Evolutionary conservation across 2,888 invertebrate species (phyloP).

Genomic region (Schizotus pectinicornis): DNA sequence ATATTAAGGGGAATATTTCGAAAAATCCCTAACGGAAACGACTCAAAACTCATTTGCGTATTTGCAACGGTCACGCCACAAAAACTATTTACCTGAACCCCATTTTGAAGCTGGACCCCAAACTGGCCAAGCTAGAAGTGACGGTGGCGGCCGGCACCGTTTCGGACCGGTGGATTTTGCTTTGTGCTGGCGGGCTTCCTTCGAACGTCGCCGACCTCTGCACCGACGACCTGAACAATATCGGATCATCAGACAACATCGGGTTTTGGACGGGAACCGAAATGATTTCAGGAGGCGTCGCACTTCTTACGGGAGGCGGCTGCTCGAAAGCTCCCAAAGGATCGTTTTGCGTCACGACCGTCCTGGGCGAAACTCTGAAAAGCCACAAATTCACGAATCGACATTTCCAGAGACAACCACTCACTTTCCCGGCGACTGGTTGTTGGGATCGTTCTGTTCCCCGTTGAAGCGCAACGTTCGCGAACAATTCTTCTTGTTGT

Average conservation of each 20-base stretch:
- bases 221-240: slow-evolving; percentile 64
- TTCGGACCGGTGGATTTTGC: slow-evolving; percentile 71
- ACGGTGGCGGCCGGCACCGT: slow-evolving; percentile 77
- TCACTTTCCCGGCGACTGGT: slow-evolving; percentile 64
- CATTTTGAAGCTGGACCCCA: slow-evolving; percentile 82
- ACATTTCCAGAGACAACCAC: slow-evolving; percentile 17
- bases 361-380: slow-evolving; percentile 73
- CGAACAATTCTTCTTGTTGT: slow-evolving; percentile 62
- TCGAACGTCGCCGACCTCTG: slow-evolving; percentile 66
- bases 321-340: slow-evolving; percentile 82
- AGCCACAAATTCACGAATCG: background rate
- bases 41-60: background rate
- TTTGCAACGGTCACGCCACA: background rate
- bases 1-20: background rate
- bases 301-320: slow-evolving; percentile 38
- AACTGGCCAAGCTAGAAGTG: slow-evolving; percentile 77
- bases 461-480: slow-evolving; percentile 65
- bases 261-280: slow-evolving; percentile 37
- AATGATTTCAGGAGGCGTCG: slow-evolving; percentile 36
- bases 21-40: background rate
- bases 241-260: slow-evolving; percentile 69
- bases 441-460: slow-evolving; percentile 57
- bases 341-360: slow-evolving; percentile 90
- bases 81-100: slow-evolving; percentile 76
- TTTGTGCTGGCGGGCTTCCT: slow-evolving; percentile 57